These are phyloP conservation scores for Masticophis lateralis DNA, from an alignment of 2,797 vertebrate species.

Conservation along the genomic window DNA sequence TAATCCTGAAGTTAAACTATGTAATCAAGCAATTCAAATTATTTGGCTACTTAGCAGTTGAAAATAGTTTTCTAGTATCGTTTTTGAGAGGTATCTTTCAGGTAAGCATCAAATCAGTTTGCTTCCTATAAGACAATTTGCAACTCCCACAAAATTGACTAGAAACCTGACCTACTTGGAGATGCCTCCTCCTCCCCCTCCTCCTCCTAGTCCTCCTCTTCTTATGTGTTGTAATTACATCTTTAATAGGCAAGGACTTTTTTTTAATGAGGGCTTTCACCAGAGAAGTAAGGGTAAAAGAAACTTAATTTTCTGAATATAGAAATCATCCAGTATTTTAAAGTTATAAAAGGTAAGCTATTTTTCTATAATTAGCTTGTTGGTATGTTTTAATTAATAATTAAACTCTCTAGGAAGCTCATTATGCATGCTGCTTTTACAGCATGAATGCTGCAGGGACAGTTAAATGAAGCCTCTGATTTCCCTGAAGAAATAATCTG, in stretches of 20 bases:
- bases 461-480: constrained; percentile 54
- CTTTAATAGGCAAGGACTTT: neutral
- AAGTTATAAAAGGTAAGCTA: neutral
- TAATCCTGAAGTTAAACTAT: neutral
- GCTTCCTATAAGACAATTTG: neutral
- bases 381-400: constrained; percentile 50
- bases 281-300: neutral
- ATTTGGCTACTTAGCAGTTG: neutral
- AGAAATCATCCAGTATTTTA: neutral
- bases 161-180: neutral
- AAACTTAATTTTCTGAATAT: neutral
- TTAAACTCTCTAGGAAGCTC: constrained; percentile 60
- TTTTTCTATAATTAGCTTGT: constrained; percentile 17
- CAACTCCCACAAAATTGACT: neutral
- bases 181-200: too few relatives aligned
- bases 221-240: neutral
- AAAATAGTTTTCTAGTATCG: neutral
- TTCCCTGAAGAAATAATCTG: constrained; percentile 61
- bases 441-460: constrained; percentile 54
- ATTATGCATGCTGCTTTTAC: constrained; percentile 53
- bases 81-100: neutral
- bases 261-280: neutral
- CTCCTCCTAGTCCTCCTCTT: too few relatives aligned
- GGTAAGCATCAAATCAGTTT: neutral
- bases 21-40: neutral